Evolutionary conservation across 2,888 invertebrate genomes (phyloP).

Genomic region (Pediacus dermestoides): DNA sequence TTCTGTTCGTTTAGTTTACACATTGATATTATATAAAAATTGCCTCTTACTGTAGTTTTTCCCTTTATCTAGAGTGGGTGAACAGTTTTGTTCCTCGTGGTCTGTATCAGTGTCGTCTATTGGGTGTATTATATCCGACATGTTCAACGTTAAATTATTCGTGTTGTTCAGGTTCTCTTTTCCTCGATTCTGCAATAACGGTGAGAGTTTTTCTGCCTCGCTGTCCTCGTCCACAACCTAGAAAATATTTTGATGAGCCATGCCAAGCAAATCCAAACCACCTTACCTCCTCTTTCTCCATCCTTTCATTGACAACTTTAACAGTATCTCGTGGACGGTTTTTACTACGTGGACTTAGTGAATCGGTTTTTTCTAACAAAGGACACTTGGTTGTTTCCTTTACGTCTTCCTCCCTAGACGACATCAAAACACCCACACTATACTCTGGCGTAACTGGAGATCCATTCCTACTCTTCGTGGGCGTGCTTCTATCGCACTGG

Average conservation of each 20-base stretch:
- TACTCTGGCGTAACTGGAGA: conserved; percentile 51
- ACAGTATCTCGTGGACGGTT: conserved; percentile 52
- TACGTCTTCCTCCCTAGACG: conserved; percentile 58
- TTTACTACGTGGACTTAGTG: conserved; percentile 36
- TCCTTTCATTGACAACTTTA: conserved; percentile 61
- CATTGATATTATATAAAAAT: neutral
- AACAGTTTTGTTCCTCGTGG: conserved; percentile 45
- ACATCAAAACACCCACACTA: conserved; percentile 71
- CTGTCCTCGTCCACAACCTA: conserved; percentile 70
- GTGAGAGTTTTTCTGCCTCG: conserved; percentile 78
- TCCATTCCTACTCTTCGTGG: conserved; percentile 45
- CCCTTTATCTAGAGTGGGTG: conserved; percentile 24
- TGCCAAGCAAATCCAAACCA: conserved; percentile 6
- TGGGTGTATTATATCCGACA: conserved; percentile 55
- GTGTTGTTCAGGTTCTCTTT: conserved; percentile 42
- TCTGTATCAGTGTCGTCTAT: conserved; percentile 61
- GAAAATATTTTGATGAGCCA: conserved; percentile 17
- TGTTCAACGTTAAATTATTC: conserved; percentile 48
- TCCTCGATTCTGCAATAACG: conserved; percentile 57
- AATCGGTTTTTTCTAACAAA: conserved; percentile 39
- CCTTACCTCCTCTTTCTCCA: conserved; percentile 46
- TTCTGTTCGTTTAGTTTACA: neutral
- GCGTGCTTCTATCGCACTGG: conserved; percentile 52
- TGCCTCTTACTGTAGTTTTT: conserved; percentile 32
- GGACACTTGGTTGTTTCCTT: conserved; percentile 47